Percentiles rank a stretch among this genome's conserved stretches.
Conservation (phyloP, 2,888 invertebrate species). For the Drosophila differens region DNA sequence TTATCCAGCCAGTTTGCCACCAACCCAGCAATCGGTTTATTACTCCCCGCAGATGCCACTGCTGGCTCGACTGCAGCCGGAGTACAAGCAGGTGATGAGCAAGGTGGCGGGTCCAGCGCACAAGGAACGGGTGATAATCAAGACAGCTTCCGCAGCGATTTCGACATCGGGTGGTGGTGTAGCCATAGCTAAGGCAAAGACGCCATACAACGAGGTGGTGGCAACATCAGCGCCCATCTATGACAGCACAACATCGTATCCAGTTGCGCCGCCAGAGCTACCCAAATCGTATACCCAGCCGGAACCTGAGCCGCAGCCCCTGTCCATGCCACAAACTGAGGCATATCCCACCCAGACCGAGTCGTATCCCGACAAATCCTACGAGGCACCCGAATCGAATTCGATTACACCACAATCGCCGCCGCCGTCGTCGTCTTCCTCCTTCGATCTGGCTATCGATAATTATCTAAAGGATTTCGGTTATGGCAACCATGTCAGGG, state of each 20-base stretch:
- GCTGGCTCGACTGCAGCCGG: slow-evolving; percentile 18
- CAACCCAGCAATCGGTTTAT: slow-evolving; percentile 24
- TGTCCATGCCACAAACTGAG: slow-evolving; percentile 50
- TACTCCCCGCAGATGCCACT: slow-evolving; percentile 20
- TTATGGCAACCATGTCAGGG: slow-evolving; percentile 68
- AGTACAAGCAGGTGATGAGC: slow-evolving; percentile 22
- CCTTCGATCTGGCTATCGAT: slow-evolving; percentile 70
- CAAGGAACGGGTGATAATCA: slow-evolving; percentile 31
- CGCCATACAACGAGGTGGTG: slow-evolving; percentile 61
- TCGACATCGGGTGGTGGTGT: slow-evolving; percentile 39
- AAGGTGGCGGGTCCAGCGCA: slow-evolving; percentile 12
- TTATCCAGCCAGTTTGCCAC: slow-evolving; percentile 33
- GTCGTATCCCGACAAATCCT: slow-evolving; percentile 55
- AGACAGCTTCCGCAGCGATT: slow-evolving; percentile 47
- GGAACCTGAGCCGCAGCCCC: slow-evolving; percentile 15
- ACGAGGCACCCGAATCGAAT: slow-evolving; percentile 39
- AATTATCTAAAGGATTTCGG: slow-evolving; percentile 74
- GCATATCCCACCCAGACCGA: slow-evolving; percentile 47
- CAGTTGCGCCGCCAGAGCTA: slow-evolving; percentile 19
- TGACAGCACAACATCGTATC: slow-evolving; percentile 58
- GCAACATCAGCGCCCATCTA: slow-evolving; percentile 60
- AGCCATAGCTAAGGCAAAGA: slow-evolving; percentile 63
- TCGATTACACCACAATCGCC: slow-evolving; percentile 46
- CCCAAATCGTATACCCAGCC: slow-evolving; percentile 38
- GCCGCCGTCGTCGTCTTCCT: slow-evolving; percentile 47